phyloP scores from a whole-genome alignment of 2,113 vertebrate species.

The Danio rerio region DNA sequence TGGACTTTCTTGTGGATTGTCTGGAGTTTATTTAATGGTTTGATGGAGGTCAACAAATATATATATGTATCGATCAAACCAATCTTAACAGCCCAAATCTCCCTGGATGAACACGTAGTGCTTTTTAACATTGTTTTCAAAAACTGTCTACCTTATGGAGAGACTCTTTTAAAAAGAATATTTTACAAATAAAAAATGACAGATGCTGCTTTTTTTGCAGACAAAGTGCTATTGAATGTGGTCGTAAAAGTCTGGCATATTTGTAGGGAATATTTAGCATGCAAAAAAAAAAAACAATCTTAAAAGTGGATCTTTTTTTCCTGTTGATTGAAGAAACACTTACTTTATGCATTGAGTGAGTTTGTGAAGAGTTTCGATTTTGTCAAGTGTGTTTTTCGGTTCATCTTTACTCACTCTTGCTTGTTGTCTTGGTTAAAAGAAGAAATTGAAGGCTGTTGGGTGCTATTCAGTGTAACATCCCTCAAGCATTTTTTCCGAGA shows the following conservation, averaged over 20 bases:
- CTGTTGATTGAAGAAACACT: background rate
- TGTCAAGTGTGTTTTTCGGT: background rate
- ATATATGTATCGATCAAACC: background rate
- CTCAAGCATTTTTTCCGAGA: background rate
- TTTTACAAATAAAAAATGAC: background rate
- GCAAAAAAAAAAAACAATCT: too few species aligned
- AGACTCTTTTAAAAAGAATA: background rate
- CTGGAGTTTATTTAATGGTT: background rate
- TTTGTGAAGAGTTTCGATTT: background rate
- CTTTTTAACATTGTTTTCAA: background rate
- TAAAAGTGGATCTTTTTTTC: background rate
- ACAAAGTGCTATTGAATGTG: background rate
- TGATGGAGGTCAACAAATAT: background rate
- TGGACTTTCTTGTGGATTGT: background rate
- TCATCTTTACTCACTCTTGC: background rate
- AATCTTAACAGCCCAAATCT: background rate
- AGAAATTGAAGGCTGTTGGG: background rate
- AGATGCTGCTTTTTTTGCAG: background rate
- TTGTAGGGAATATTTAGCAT: background rate
- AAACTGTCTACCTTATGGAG: background rate
- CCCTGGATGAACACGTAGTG: background rate
- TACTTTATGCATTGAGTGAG: background rate
- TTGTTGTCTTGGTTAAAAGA: background rate
- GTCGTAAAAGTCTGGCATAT: background rate
- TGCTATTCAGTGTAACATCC: background rate